A percentile compares a stretch with the other conserved stretches of the same genome.
Evolutionary conservation across 2,113 vertebrate species (phyloP).

Genomic region (Phalacrocorax carbo): DNA sequence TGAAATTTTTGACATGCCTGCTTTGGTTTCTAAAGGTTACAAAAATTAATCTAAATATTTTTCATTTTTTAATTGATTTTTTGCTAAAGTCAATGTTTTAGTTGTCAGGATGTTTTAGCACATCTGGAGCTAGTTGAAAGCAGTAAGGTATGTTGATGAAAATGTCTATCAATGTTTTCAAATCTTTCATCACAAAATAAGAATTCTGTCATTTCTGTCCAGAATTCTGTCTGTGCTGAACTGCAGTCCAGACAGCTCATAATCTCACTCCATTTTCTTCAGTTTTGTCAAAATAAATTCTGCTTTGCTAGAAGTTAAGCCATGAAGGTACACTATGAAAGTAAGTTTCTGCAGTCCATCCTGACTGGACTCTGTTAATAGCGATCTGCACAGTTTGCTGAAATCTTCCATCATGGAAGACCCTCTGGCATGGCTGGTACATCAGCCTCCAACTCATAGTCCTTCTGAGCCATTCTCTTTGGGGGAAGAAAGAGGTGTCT

Average conservation of each 20-base stretch:
- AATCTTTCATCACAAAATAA: not conserved
- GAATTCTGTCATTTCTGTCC: not conserved
- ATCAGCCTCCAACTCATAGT: not conserved
- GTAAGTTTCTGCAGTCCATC: fast-evolving
- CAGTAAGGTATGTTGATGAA: not conserved
- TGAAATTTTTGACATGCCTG: fast-evolving
- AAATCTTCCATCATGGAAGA: not conserved
- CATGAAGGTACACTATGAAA: not conserved
- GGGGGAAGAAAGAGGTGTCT: not conserved
- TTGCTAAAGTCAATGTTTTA: not conserved
- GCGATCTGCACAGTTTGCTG: not conserved
- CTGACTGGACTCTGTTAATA: not conserved
- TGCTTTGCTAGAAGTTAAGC: not conserved
- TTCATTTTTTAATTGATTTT: not conserved
- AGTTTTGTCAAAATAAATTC: not conserved
- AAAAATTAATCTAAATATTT: not conserved
- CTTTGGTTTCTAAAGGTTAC: not conserved
- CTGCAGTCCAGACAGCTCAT: not conserved
- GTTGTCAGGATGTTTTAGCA: not conserved
- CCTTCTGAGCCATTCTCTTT: not conserved
- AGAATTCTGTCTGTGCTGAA: not conserved
- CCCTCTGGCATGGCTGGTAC: not conserved
- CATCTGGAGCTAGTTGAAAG: not conserved
- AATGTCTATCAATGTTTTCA: not conserved
- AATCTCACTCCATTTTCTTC: not conserved